A percentile compares a stretch with the other conserved stretches of the same genome.
phyloP scores from a whole-genome alignment of 2,888 invertebrate genomes.

The Hermodice carunculata region DNA sequence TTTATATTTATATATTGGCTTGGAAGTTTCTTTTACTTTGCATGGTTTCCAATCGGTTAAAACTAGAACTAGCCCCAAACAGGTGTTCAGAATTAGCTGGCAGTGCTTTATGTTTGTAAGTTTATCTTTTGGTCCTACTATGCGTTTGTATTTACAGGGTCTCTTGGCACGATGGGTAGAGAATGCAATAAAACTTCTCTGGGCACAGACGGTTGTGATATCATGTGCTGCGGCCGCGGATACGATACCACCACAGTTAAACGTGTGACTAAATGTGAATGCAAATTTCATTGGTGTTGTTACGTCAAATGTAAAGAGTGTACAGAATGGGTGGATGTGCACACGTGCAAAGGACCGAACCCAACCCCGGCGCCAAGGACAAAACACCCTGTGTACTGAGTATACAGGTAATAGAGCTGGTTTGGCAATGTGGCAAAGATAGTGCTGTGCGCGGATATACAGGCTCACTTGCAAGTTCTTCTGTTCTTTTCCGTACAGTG shows the following conservation, averaged over 20 bases:
- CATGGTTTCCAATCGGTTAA: too few species aligned
- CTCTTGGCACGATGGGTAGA: slow-evolving; percentile 73
- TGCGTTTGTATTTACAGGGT: slow-evolving; percentile 69
- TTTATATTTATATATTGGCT: too few species aligned
- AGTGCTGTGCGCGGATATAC: too few species aligned
- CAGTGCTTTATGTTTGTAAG: too few species aligned
- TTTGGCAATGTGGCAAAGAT: too few species aligned
- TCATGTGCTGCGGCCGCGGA: slow-evolving; percentile 73
- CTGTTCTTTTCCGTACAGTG: too few species aligned
- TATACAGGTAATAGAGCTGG: neutral
- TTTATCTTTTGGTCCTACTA: too few species aligned
- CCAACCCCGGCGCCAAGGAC: slow-evolving; percentile 25
- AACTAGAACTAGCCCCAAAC: too few species aligned
- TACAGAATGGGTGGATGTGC: slow-evolving; percentile 76
- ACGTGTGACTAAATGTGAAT: slow-evolving; percentile 80
- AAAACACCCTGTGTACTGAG: neutral
- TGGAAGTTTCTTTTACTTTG: too few species aligned
- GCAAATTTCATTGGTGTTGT: slow-evolving; percentile 89
- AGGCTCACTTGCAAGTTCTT: too few species aligned
- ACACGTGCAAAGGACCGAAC: slow-evolving; percentile 83
- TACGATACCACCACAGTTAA: slow-evolving; percentile 75
- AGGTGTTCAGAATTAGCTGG: too few species aligned
- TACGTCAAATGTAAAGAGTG: slow-evolving; percentile 88
- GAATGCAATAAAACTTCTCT: slow-evolving; percentile 73
- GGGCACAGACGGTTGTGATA: slow-evolving; percentile 72